Conservation (phyloP, 1,140 invertebrate species). For the Mercenaria mercenaria region DNA sequence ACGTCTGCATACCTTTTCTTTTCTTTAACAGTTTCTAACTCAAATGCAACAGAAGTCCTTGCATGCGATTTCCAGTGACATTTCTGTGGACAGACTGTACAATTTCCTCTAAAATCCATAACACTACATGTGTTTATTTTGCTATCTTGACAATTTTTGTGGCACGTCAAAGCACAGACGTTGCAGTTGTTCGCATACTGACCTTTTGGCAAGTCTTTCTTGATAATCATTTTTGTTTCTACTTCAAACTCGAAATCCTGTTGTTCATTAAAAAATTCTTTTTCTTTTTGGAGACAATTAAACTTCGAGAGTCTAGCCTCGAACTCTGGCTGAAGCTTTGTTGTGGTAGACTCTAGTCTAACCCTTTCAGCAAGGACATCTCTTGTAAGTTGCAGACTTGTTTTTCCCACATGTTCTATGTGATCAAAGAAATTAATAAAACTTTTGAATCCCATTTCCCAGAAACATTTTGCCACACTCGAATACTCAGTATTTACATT, state of each 20-base stretch:
- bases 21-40: background rate
- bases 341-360: slow-evolving; percentile 8
- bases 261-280: slow-evolving; percentile 39
- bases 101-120: background rate
- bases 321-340: slow-evolving; percentile 30
- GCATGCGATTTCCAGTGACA: slow-evolving; percentile 52
- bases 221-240: background rate
- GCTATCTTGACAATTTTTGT: slow-evolving; percentile 44
- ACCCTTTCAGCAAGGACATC: slow-evolving; percentile 45
- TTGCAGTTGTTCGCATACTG: slow-evolving; percentile 58
- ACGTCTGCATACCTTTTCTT: slow-evolving; percentile 37
- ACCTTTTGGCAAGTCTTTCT: slow-evolving; percentile 1
- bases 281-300: slow-evolving; percentile 29
- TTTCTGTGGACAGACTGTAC: slow-evolving; percentile 35
- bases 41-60: slow-evolving; percentile 8
- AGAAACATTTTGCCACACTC: no score
- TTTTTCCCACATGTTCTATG: no score
- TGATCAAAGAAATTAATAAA: no score
- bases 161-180: slow-evolving; percentile 64
- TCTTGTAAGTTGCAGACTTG: no score
- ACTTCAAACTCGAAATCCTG: slow-evolving; percentile 57
- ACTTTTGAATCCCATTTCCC: no score
- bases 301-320: slow-evolving; percentile 18
- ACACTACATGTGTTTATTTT: slow-evolving; percentile 7
- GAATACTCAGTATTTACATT: no score